Conservation (phyloP, 2,888 invertebrate species). For the Eudemis profundana region DNA sequence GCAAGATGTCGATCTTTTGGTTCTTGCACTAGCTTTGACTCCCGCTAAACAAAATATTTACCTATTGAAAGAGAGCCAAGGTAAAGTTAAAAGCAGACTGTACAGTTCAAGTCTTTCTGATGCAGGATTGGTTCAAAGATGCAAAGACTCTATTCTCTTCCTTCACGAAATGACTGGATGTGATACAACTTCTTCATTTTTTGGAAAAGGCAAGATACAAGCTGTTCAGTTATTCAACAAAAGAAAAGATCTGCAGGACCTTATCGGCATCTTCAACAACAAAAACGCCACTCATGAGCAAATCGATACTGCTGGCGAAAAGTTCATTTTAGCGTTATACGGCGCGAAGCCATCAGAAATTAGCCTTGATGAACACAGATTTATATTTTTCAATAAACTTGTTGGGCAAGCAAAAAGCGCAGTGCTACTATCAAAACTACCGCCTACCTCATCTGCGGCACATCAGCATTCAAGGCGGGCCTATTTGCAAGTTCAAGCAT, state of each 20-base stretch:
- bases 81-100: slow-evolving; percentile 6
- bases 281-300: too few relatives aligned
- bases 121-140: slow-evolving; percentile 20
- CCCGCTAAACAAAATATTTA: slow-evolving; percentile 13
- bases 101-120: slow-evolving; percentile 10
- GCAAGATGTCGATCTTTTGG: slow-evolving; percentile 23
- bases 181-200: slow-evolving; percentile 9
- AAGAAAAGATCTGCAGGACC: slow-evolving; percentile 12
- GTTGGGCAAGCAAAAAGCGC: background rate
- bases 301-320: too few relatives aligned
- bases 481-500: background rate
- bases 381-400: background rate
- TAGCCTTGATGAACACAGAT: background rate
- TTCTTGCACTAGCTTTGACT: slow-evolving; percentile 19
- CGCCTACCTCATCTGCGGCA: background rate
- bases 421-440: background rate
- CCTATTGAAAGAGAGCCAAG: slow-evolving; percentile 9
- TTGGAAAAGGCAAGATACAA: slow-evolving; percentile 18
- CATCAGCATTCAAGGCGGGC: background rate
- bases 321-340: too few relatives aligned
- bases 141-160: slow-evolving; percentile 22
- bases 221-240: slow-evolving; percentile 14
- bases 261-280: background rate
- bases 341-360: too few relatives aligned
- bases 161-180: slow-evolving; percentile 14